These are phyloP conservation scores for Rhabditoides inermis DNA, from an alignment of 2,888 invertebrate species.

Conservation along the genomic window DNA sequence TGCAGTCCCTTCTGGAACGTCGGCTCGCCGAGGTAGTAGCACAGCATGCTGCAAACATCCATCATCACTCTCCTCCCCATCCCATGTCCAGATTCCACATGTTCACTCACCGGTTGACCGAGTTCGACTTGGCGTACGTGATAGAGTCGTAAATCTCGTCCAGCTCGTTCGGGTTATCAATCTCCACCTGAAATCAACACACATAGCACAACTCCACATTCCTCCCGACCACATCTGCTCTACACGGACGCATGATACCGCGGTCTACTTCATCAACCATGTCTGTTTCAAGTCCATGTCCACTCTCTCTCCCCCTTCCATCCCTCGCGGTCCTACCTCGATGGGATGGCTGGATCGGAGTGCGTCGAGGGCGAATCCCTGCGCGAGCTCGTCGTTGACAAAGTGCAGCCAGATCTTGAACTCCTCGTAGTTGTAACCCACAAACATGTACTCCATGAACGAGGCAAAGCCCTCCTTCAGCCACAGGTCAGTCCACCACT, in stretches of 20 bases:
- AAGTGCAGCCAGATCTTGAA: too few relatives aligned
- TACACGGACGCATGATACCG: not conserved
- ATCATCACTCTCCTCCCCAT: too few relatives aligned
- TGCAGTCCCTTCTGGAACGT: constrained; percentile 85
- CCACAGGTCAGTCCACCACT: constrained; percentile 65
- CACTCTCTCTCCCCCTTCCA: too few relatives aligned
- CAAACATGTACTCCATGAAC: constrained; percentile 86
- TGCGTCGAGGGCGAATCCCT: constrained; percentile 70
- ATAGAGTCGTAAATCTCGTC: constrained; percentile 90
- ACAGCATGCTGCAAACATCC: too few relatives aligned
- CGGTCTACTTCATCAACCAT: too few relatives aligned
- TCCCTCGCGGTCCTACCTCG: too few relatives aligned
- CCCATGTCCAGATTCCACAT: constrained; percentile 89
- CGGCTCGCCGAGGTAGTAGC: constrained; percentile 86
- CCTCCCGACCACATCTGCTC: too few relatives aligned
- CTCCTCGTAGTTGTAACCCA: constrained; percentile 81
- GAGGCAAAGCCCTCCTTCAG: constrained; percentile 90
- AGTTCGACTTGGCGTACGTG: constrained; percentile 88
- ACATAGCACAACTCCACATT: too few relatives aligned
- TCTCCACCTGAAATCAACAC: constrained; percentile 62
- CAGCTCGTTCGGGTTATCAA: constrained; percentile 83
- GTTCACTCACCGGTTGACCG: constrained; percentile 74
- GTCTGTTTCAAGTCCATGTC: too few relatives aligned
- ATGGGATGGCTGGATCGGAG: constrained; percentile 81
- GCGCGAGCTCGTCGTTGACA: constrained; percentile 77